Evolutionary conservation across 64 coral and sea anemone genomes (phyloP).

Genomic region (Anthopleura sola): DNA sequence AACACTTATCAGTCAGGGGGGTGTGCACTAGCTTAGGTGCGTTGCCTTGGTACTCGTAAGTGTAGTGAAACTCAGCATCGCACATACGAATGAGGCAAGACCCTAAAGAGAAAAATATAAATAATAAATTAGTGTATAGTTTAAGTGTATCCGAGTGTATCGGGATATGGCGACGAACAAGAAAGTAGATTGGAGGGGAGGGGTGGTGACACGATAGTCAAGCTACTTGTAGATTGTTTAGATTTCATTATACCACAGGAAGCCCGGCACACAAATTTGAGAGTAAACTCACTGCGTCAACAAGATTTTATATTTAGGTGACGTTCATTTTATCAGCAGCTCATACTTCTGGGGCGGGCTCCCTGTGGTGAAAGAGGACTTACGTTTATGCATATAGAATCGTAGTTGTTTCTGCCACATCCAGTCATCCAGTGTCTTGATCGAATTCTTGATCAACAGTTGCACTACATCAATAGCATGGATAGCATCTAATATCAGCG

Average conservation of each 20-base stretch:
- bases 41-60: conserved; percentile 98
- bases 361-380: too few relatives aligned
- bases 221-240: neutral
- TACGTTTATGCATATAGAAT: conserved; percentile 93
- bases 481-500: conserved; percentile 90
- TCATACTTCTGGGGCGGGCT: too few relatives aligned
- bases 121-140: neutral
- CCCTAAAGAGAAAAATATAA: conserved; percentile 34
- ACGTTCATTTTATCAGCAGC: too few relatives aligned
- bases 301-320: neutral
- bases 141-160: too few relatives aligned
- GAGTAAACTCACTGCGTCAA: neutral
- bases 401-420: conserved; percentile 97
- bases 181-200: neutral
- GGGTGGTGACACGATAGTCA: neutral
- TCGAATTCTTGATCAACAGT: conserved; percentile 61
- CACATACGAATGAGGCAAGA: conserved; percentile 91
- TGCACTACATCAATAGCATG: conserved; percentile 97
- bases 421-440: conserved; percentile 96
- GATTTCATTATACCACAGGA: neutral
- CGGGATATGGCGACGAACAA: neutral
- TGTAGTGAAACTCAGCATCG: conserved; percentile 93
- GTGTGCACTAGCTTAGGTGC: conserved; percentile 95
- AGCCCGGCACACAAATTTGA: neutral
- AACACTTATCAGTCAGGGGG: conserved; percentile 98